Percentiles rank a stretch among this genome's conserved stretches.
Conservation (phyloP, 2,797 vertebrate species). For the Artibeus lituratus region DNA sequence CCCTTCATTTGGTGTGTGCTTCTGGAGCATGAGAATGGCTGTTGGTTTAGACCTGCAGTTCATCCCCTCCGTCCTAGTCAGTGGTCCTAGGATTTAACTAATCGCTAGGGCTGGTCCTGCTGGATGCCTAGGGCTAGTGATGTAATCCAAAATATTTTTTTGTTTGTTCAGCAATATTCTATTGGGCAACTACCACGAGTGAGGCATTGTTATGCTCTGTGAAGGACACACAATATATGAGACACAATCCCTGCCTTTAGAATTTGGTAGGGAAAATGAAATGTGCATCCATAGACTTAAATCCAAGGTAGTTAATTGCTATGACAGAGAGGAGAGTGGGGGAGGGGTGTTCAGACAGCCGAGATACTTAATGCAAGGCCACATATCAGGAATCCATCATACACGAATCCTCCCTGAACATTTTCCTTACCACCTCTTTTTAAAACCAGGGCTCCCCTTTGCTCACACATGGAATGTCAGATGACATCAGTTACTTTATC, state of each 20-base stretch:
- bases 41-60: not conserved
- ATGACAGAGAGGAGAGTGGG: not conserved
- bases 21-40: not conserved
- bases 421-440: not conserved
- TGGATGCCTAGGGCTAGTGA: not conserved
- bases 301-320: not conserved
- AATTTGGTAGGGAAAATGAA: slow-evolving; percentile 4
- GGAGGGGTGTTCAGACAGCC: not conserved
- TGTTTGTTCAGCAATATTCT: not conserved
- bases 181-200: not conserved
- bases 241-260: not conserved
- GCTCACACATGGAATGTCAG: not conserved
- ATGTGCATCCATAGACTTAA: not conserved
- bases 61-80: not conserved
- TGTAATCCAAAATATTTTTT: not conserved
- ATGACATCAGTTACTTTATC: not conserved
- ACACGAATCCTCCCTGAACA: not conserved
- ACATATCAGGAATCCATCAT: not conserved
- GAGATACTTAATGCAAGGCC: not conserved
- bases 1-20: not conserved
- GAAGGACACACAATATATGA: not conserved
- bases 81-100: not conserved
- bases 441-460: not conserved
- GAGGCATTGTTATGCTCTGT: not conserved
- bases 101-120: not conserved